phyloP scores from a whole-genome alignment of 2,797 vertebrate species.

The Danio tinwini region DNA sequence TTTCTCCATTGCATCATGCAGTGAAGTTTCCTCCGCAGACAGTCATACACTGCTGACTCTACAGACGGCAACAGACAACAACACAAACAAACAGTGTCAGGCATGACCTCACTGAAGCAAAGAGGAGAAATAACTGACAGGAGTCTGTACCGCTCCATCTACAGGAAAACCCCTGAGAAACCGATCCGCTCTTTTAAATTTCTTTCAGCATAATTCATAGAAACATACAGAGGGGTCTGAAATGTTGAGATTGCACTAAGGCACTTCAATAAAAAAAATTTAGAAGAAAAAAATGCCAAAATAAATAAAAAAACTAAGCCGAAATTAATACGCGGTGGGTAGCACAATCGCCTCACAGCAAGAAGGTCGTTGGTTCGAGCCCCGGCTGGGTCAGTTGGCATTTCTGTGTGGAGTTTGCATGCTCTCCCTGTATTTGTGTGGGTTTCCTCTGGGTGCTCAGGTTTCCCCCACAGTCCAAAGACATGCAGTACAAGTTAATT shows the following conservation, averaged over 20 bases:
- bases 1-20: slow-evolving; percentile 10
- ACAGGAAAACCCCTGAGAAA: neutral
- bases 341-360: too few species aligned
- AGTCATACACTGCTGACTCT: slow-evolving; percentile 11
- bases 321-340: neutral
- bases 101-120: slow-evolving; percentile 4
- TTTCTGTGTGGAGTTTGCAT: too few species aligned
- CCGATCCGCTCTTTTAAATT: neutral
- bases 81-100: slow-evolving; percentile 1
- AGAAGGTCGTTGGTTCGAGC: too few species aligned
- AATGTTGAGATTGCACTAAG: neutral
- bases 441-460: too few species aligned
- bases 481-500: too few species aligned
- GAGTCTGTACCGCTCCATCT: neutral
- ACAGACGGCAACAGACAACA: slow-evolving; percentile 6
- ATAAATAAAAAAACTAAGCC: too few species aligned
- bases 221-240: neutral
- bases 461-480: too few species aligned
- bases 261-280: neutral
- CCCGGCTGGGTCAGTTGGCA: too few species aligned
- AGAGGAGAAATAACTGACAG: neutral
- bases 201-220: neutral
- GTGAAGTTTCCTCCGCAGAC: slow-evolving; percentile 25
- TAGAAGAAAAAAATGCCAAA: neutral
- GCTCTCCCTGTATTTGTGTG: too few species aligned